phyloP scores from a whole-genome alignment of 1,140 invertebrate species.

The Brachionus plicatilis region DNA sequence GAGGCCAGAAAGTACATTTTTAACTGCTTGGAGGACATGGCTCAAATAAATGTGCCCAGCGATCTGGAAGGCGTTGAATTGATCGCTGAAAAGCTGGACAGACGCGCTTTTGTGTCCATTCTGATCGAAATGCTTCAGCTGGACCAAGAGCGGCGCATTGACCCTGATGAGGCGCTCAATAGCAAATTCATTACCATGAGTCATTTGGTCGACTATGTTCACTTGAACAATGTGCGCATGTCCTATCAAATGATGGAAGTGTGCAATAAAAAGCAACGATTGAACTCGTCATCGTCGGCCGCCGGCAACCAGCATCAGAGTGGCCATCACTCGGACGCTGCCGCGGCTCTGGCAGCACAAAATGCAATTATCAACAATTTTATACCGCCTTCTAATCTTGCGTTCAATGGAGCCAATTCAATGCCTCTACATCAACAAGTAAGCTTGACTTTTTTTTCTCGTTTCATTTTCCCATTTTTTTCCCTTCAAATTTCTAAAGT shows the following conservation, averaged over 20 bases:
- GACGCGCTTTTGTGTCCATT: constrained; percentile 91
- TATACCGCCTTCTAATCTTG: constrained; percentile 25
- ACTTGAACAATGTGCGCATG: constrained; percentile 70
- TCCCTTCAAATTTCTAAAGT: too few relatives aligned
- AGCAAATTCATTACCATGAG: constrained; percentile 87
- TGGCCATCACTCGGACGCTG: background rate
- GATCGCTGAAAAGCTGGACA: constrained; percentile 87
- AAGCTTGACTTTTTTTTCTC: too few relatives aligned
- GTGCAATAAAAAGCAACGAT: constrained; percentile 26
- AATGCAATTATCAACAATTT: constrained; percentile 33
- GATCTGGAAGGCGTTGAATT: constrained; percentile 90
- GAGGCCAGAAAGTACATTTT: constrained; percentile 99
- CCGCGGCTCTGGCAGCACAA: constrained; percentile 1
- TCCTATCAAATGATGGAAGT: constrained; percentile 39
- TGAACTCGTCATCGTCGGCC: background rate
- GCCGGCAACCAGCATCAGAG: background rate
- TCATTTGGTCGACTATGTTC: constrained; percentile 89
- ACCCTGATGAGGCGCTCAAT: constrained; percentile 86
- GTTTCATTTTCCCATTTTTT: too few relatives aligned
- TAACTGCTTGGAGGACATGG: constrained; percentile 98
- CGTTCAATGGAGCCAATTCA: constrained; percentile 32
- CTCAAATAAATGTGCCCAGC: constrained; percentile 83
- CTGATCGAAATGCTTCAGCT: constrained; percentile 94
- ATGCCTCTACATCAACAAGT: constrained; percentile 31
- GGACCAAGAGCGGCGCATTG: constrained; percentile 90